Evolutionary conservation across 1,140 invertebrate genomes (phyloP), one percentile per base, ranked within the genome.

Genomic region (Drosophila kohkoa): DNA sequence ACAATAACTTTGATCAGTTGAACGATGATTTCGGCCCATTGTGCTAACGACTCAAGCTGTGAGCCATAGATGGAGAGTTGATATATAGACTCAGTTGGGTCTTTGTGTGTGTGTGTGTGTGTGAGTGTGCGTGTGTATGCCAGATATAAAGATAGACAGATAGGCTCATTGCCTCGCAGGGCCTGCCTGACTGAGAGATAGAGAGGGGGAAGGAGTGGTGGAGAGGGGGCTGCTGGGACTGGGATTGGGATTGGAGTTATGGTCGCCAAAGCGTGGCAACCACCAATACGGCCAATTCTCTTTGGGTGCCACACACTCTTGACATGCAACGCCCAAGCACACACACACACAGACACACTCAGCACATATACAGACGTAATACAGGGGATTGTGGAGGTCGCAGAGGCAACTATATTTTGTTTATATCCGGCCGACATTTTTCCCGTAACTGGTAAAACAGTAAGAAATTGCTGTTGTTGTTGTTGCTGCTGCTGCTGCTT

Each of bases 221-320:
- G 4, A 28, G 25, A 25, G 68, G 35, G 6, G 58, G 28, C 5
- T 32, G 41, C 25, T 16, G 43, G 45, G 55, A 1, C 25, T 60
- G 16, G 25, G 20, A 8, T n/a, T 46, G 49, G 38, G 8, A 25
- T 54, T 58, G 49, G 41, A 62, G 35, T 52, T 52, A 75, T 79
- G 71, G 80, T 77, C 66, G 76, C 30, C 76, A 82, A 77, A 83
- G 80, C 76, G 80, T 76, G 71, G 71, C 72, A 83, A 80, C 79
- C 74, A 81, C 79, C 79, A 82, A 75, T 77, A 71, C 51, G 79
- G 43, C 46, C 66, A 62, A 71, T 32, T 65, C 69, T 72, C 62
- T 57, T 43, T 13, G 25, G 30, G 35, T 55, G 48, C 48, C 60
- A 35, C 68, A 52, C 43, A 51, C 45, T 48, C 32, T 64, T 54